Conservation (phyloP, 1,140 invertebrate genomes). For the Drosophila prosaltans region DNA sequence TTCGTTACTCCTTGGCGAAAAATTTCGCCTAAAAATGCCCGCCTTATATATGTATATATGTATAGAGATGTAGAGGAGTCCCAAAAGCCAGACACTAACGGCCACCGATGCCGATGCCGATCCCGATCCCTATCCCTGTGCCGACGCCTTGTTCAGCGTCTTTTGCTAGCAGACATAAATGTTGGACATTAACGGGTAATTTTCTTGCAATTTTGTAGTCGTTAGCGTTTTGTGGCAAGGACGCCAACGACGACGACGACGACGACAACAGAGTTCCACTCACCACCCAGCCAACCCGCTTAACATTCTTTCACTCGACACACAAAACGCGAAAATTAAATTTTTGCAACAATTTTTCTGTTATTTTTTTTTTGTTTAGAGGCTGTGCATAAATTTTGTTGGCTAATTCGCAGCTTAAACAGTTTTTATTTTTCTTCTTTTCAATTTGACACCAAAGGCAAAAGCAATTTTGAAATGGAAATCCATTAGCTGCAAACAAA, state of each 20-base stretch:
- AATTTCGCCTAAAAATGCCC: constrained; percentile 43
- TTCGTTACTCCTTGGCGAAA: constrained; percentile 14
- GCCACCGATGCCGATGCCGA: constrained; percentile 1
- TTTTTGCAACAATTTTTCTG: neutral
- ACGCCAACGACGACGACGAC: constrained; percentile 53
- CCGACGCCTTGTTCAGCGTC: constrained; percentile 52
- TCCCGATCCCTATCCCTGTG: constrained; percentile 27
- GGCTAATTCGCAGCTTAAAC: neutral
- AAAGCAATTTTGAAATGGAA: constrained; percentile 75
- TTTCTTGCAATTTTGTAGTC: constrained; percentile 83
- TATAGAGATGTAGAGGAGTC: neutral
- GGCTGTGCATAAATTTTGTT: constrained; percentile 9
- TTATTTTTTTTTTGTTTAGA: neutral
- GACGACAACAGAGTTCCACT: constrained; percentile 14
- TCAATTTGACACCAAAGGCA: constrained; percentile 31
- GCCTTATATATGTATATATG: constrained; percentile 16
- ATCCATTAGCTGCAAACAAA: constrained; percentile 79
- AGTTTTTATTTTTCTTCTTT: constrained; percentile 1
- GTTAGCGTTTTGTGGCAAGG: constrained; percentile 81
- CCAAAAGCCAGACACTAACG: constrained; percentile 6
- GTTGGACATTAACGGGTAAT: constrained; percentile 82
- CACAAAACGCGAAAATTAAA: constrained; percentile 4
- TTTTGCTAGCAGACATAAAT: constrained; percentile 70
- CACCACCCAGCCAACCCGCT: too few relatives aligned
- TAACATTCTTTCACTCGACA: too few relatives aligned